Evolutionary conservation across 2,888 invertebrate species (phyloP).

Genomic region (Conistra vaccinii): DNA sequence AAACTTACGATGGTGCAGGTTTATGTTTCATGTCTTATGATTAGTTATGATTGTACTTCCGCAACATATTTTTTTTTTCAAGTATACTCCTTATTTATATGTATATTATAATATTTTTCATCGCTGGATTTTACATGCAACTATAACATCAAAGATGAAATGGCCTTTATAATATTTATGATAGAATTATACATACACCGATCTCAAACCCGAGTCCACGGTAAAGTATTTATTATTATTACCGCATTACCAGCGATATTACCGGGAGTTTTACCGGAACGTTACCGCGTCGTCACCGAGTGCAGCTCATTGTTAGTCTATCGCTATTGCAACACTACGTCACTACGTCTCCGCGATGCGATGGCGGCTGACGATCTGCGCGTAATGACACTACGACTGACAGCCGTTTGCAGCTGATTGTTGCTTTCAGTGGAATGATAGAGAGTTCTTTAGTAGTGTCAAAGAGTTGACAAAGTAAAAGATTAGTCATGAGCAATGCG

Average conservation of each 20-base stretch:
- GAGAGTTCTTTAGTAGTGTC: slow-evolving; percentile 23
- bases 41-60: not conserved
- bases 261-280: slow-evolving; percentile 9
- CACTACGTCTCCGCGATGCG: slow-evolving; percentile 8
- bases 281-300: not conserved
- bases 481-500: slow-evolving; percentile 28
- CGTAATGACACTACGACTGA: slow-evolving; percentile 9
- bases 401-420: slow-evolving; percentile 21
- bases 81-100: not conserved
- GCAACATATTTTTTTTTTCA: not conserved
- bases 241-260: slow-evolving; percentile 13
- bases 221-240: slow-evolving; percentile 41
- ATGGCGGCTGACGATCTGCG: slow-evolving; percentile 28
- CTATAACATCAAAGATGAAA: not conserved
- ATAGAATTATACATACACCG: not conserved
- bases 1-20: not conserved
- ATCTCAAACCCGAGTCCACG: not conserved
- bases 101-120: not conserved
- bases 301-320: not conserved
- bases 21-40: not conserved
- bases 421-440: slow-evolving; percentile 29
- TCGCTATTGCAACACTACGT: slow-evolving; percentile 6
- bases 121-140: not conserved
- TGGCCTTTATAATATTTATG: not conserved
- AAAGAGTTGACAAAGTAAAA: slow-evolving; percentile 28